A percentile compares a stretch with the other conserved stretches of the same genome.
Evolutionary conservation across 2,797 vertebrate species (phyloP).

Genomic region (Bufotes viridis): DNA sequence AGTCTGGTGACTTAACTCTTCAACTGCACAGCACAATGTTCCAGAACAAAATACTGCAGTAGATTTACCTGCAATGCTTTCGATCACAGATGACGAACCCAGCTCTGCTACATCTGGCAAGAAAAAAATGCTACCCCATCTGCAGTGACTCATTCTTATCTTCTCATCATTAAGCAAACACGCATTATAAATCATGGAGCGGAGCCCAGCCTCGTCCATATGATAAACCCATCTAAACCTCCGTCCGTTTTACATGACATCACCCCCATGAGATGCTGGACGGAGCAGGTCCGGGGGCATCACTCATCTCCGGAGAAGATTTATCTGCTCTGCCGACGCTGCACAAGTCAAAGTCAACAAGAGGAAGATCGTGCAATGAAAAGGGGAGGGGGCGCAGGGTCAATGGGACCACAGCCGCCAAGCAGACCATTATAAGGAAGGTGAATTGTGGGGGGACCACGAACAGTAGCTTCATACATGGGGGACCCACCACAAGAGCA

Average conservation of each 20-base stretch:
- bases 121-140: background rate
- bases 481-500: no score
- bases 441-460: no score
- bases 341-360: conserved; percentile 6
- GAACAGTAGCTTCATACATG: no score
- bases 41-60: background rate
- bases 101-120: background rate
- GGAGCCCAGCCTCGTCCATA: background rate
- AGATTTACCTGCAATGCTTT: background rate
- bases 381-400: background rate
- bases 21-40: background rate
- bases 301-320: conserved; percentile 25
- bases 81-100: background rate
- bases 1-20: background rate
- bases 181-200: background rate
- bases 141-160: conserved; percentile 9
- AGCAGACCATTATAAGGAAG: no score
- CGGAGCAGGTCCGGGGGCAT: background rate
- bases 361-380: background rate
- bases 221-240: background rate
- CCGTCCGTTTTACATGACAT: background rate
- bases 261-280: background rate
- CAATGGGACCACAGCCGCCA: background rate
- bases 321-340: conserved; percentile 19
- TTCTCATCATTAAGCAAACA: conserved; percentile 8